These are phyloP conservation scores for Neuroscelio doddi DNA, from an alignment of 2,888 invertebrate genomes.

Conservation along the genomic window DNA sequence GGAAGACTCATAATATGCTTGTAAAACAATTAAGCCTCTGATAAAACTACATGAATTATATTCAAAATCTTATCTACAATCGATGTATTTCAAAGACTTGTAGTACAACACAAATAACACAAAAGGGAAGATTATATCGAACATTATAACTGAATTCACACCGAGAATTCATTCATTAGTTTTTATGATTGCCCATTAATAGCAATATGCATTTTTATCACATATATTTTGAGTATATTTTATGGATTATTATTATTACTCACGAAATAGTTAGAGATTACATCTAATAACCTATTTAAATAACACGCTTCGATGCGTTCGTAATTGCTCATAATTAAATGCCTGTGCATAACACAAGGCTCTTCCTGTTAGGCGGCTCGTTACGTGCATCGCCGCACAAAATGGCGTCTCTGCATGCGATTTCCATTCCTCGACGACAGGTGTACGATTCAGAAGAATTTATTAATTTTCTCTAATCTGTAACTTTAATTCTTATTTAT, in stretches of 20 bases:
- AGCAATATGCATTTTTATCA: constrained; percentile 10
- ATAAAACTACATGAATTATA: constrained; percentile 44
- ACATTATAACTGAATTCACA: constrained; percentile 14
- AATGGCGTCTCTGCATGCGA: constrained; percentile 22
- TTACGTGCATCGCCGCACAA: constrained; percentile 35
- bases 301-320: constrained; percentile 34
- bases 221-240: constrained; percentile 23
- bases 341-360: constrained; percentile 23
- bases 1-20: too few species aligned
- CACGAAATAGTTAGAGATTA: constrained; percentile 57
- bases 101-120: background rate
- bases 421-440: constrained; percentile 29
- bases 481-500: background rate
- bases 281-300: constrained; percentile 56
- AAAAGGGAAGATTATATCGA: constrained; percentile 21
- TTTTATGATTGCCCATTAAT: constrained; percentile 2
- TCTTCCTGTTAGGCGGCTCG: constrained; percentile 20
- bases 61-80: constrained; percentile 46
- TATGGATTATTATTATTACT: constrained; percentile 56
- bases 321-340: constrained; percentile 38
- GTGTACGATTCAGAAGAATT: constrained; percentile 11
- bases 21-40: constrained; percentile 49
- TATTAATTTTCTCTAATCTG: constrained; percentile 4
- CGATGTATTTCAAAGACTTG: constrained; percentile 22
- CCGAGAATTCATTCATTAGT: constrained; percentile 2